Conservation (phyloP, 2,888 invertebrate genomes). For the Drosophila acutilabella region DNA sequence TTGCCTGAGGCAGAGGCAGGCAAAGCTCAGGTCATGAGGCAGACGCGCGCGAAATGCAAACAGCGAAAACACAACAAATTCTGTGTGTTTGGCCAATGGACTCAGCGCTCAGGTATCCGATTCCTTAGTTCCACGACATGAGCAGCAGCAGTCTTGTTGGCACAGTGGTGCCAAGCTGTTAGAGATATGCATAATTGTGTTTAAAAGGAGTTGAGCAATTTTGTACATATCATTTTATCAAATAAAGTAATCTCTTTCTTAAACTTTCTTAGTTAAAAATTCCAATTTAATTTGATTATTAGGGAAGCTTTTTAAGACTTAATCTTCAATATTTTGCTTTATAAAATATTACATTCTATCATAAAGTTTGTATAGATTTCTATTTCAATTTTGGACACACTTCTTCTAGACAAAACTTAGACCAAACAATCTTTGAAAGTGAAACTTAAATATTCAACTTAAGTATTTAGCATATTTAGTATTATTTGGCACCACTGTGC, state of each 20-base stretch:
- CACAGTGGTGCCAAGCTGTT: constrained; percentile 39
- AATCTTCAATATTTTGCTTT: no score
- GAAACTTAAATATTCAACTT: background rate
- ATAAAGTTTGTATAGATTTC: no score
- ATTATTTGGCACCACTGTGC: constrained; percentile 51
- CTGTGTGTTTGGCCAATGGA: constrained; percentile 71
- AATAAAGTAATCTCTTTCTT: no score
- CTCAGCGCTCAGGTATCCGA: constrained; percentile 71
- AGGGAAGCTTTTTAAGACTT: no score
- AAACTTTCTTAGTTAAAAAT: no score
- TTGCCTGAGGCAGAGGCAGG: constrained; percentile 12
- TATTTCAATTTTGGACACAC: no score
- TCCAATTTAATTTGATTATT: no score
- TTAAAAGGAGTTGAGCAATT: background rate
- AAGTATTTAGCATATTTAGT: background rate
- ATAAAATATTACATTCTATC: no score
- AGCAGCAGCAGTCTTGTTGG: constrained; percentile 45
- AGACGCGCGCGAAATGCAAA: constrained; percentile 54
- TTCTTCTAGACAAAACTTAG: no score
- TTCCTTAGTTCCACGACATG: constrained; percentile 69
- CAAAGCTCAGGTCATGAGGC: constrained; percentile 37
- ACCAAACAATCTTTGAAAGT: no score
- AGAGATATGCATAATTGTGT: background rate
- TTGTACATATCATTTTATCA: no score
- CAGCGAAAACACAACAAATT: constrained; percentile 27